Evolutionary conservation across 2,113 vertebrate genomes (phyloP), one percentile per base, ranked within the genome.

Genomic region (Aleadryas rufinucha): DNA sequence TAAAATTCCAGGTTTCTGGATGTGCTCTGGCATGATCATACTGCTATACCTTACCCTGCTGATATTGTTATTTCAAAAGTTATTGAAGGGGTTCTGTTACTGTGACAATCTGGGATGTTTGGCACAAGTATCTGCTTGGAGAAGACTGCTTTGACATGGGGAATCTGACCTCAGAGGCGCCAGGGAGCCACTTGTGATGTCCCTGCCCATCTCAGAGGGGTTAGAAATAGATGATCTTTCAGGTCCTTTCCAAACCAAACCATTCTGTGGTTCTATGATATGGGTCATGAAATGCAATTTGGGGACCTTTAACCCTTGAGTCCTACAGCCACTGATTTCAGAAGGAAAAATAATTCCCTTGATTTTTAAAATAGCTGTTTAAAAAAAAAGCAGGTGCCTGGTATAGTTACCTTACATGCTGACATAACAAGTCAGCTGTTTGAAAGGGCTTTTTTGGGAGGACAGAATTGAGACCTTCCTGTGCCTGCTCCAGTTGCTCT

Each of bases 11-110:
- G 18, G 10, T 54, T 80, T 61, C 56, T 80, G 39, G 6, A 16
- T 78, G 33, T 63, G 21, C 39, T 35, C 42, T 57, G 53, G 41
- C 10, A 28, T 35, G 30, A 30, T n/a, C 31, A 7, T 6, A 42
- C 7, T 0, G 1, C 28, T 54, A 3, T 9, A 26, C 5, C 13
- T 75, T 21, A 52, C 17, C 21, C 19, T 22, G 30, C 2, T 45
- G 30, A 49, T 22, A 16, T 0, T 3, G 18, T 49, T 56, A 37
- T n/a, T 37, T 53, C 16, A 57, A 35, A 22, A 74, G 13, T 16
- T 60, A 13, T 35, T 90, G 53, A 33, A 30, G 63, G 41, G 15
- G 10, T 69, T 78, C 30, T 56, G 9, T 14, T 53, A 20, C 5
- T 84, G 49, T 6, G 22, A 18, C 6, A 27, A 10, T 2, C 41